A percentile compares a stretch with the other conserved stretches of the same genome.
Conservation (phyloP, 23 tunicate genomes). For the Ciona savignyi region DNA sequence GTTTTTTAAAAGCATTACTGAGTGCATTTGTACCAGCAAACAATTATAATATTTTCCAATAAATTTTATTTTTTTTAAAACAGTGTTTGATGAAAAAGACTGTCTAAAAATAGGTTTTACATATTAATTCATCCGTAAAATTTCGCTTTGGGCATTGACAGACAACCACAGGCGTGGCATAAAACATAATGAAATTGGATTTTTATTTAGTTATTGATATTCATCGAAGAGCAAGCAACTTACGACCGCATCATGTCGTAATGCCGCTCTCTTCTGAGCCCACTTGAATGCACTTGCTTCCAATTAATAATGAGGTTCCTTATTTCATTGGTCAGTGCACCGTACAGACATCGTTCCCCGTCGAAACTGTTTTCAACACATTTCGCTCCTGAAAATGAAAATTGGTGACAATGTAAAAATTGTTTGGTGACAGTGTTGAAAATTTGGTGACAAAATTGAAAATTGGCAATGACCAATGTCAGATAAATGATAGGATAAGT, state of each 20-base stretch:
- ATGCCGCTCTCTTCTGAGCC: constrained; percentile 26
- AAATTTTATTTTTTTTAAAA: too few relatives aligned
- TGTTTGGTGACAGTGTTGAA: too few relatives aligned
- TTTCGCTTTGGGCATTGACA: too few relatives aligned
- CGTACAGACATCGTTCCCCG: constrained; percentile 71
- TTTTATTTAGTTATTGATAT: not conserved
- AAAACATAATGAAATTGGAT: too few relatives aligned
- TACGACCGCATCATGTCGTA: constrained; percentile 19
- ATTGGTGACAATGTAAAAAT: too few relatives aligned
- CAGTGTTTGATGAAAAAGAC: too few relatives aligned
- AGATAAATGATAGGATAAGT: not conserved
- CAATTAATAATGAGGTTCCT: constrained; percentile 29
- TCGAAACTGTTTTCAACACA: constrained; percentile 61
- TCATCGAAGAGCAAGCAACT: not conserved
- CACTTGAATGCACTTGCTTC: constrained; percentile 42
- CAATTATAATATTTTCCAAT: too few relatives aligned
- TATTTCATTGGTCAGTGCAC: constrained; percentile 66
- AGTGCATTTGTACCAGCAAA: too few relatives aligned
- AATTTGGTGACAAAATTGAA: not conserved
- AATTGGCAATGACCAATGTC: not conserved
- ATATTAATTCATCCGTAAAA: too few relatives aligned
- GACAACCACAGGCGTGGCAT: too few relatives aligned
- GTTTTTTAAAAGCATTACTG: too few relatives aligned
- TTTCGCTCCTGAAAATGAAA: constrained; percentile 16
- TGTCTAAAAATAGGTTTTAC: too few relatives aligned